phyloP scores from a whole-genome alignment of 2,113 vertebrate genomes.

The Loxodonta africana region DNA sequence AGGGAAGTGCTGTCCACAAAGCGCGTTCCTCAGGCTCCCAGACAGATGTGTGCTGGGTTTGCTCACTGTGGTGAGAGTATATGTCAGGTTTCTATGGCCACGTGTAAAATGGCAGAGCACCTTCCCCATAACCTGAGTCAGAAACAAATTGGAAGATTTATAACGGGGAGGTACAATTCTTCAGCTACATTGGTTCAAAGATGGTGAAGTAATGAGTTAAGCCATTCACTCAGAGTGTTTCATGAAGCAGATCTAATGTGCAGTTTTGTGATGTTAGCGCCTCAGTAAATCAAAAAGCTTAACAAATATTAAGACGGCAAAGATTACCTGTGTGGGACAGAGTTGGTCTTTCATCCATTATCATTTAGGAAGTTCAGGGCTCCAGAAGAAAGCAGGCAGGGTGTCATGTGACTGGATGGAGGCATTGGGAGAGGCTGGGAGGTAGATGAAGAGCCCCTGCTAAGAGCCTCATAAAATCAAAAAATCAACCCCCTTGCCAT shows the following conservation, averaged over 20 bases:
- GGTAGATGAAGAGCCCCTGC: neutral
- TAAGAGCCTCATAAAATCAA: conserved; percentile 45
- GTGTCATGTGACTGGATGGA: conserved; percentile 49
- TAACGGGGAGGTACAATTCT: conserved; percentile 87
- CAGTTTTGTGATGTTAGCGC: conserved; percentile 89
- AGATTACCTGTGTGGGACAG: conserved; percentile 88
- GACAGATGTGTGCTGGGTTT: conserved; percentile 73
- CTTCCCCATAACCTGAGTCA: conserved; percentile 83
- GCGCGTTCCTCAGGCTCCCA: conserved; percentile 61
- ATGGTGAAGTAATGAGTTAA: conserved; percentile 87
- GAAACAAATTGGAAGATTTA: conserved; percentile 89
- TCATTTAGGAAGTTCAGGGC: conserved; percentile 87
- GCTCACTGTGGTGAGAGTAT: conserved; percentile 72
- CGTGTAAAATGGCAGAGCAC: conserved; percentile 76
- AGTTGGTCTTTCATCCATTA: conserved; percentile 87
- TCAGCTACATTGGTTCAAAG: conserved; percentile 90
- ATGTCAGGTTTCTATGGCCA: conserved; percentile 79
- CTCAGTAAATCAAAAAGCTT: conserved; percentile 91
- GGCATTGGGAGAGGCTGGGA: neutral
- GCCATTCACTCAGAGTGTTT: conserved; percentile 85
- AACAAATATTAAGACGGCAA: conserved; percentile 91
- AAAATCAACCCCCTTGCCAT: too few relatives aligned
- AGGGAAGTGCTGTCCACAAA: neutral
- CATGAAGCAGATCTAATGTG: conserved; percentile 90
- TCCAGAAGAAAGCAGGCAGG: conserved; percentile 82